A percentile compares a stretch with the other conserved stretches of the same genome.
These are phyloP conservation scores for Plebejus anna DNA, from an alignment of 2,888 invertebrate genomes.

Conservation along the genomic window DNA sequence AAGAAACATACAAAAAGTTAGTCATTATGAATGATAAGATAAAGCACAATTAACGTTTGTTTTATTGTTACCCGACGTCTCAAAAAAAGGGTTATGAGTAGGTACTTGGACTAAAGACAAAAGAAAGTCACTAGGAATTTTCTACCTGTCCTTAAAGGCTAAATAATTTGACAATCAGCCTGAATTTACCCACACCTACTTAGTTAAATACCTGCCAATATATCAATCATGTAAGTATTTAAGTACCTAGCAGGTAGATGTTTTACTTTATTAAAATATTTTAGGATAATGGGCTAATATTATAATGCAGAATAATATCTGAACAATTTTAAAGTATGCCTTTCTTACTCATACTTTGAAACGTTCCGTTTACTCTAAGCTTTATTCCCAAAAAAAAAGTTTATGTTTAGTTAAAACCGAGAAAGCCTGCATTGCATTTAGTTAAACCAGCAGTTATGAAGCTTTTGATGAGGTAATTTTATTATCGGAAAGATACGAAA, in stretches of 20 bases:
- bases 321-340: too few relatives aligned
- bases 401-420: background rate
- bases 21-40: constrained; percentile 18
- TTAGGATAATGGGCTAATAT: too few relatives aligned
- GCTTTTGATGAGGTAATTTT: background rate
- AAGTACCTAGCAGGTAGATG: background rate
- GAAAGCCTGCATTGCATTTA: background rate
- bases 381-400: background rate
- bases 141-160: background rate
- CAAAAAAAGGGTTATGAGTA: background rate
- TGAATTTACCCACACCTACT: background rate
- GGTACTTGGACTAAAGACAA: background rate
- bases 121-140: background rate
- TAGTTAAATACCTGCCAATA: background rate
- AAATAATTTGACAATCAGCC: background rate
- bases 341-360: too few relatives aligned
- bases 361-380: background rate
- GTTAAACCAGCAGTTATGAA: background rate
- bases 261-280: background rate
- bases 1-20: background rate
- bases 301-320: too few relatives aligned
- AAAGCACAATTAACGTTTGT: constrained; percentile 14
- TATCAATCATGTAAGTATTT: background rate
- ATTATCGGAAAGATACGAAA: background rate
- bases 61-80: constrained; percentile 13